phyloP scores from a whole-genome alignment of 2,888 invertebrate species.

The Alitta virens region DNA sequence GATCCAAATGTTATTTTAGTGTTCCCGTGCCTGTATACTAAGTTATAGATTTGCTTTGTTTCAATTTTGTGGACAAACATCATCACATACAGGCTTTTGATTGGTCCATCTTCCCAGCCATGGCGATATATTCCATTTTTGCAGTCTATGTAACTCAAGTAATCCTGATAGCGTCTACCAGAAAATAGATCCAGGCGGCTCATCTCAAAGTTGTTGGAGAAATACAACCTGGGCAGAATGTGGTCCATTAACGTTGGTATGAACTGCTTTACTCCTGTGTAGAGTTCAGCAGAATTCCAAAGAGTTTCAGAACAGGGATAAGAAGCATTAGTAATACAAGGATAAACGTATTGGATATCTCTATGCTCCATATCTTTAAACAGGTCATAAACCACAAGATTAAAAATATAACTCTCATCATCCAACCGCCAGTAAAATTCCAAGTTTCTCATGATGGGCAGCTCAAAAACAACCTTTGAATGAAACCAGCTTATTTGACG shows the following conservation, averaged over 20 bases:
- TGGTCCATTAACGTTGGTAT: slow-evolving; percentile 16
- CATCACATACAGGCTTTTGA: slow-evolving; percentile 27
- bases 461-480: slow-evolving; percentile 24
- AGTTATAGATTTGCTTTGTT: too few species aligned
- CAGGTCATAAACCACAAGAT: slow-evolving; percentile 26
- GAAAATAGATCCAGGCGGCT: slow-evolving; percentile 19
- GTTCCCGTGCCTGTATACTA: too few species aligned
- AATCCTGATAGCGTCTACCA: slow-evolving; percentile 21
- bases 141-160: slow-evolving; percentile 24
- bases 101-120: slow-evolving; percentile 34
- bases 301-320: slow-evolving; percentile 16
- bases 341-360: slow-evolving; percentile 25
- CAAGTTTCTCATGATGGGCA: slow-evolving; percentile 22
- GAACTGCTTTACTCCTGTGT: slow-evolving; percentile 10
- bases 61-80: slow-evolving; percentile 25
- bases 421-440: slow-evolving; percentile 32
- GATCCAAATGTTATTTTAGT: too few species aligned
- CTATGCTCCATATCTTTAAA: slow-evolving; percentile 25
- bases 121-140: slow-evolving; percentile 30
- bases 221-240: slow-evolving; percentile 20
- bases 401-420: slow-evolving; percentile 27
- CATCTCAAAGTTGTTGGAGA: slow-evolving; percentile 33
- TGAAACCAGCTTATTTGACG: slow-evolving; percentile 35
- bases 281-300: slow-evolving; percentile 23
- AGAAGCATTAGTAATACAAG: slow-evolving; percentile 18